These are phyloP conservation scores for Embidobia sp. DNA, from an alignment of 2,888 invertebrate species.

Conservation along the genomic window DNA sequence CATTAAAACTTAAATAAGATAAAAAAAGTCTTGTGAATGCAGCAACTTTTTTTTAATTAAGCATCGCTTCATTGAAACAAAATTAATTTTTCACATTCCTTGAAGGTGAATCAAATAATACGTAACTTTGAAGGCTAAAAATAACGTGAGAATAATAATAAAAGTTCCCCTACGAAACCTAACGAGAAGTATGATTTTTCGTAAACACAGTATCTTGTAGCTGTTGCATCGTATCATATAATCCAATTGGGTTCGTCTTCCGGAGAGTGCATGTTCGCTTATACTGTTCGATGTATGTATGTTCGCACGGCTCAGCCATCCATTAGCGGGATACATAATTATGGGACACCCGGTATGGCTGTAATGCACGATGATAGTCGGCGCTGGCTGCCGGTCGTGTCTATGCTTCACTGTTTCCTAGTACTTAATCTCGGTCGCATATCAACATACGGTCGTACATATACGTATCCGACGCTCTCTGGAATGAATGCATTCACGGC, in stretches of 20 bases:
- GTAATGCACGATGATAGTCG: conserved; percentile 55
- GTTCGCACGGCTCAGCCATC: no score
- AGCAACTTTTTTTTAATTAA: no score
- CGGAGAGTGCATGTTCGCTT: conserved; percentile 1
- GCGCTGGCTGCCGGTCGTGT: conserved; percentile 48
- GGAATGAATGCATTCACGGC: conserved; percentile 57
- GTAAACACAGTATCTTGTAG: conserved; percentile 14
- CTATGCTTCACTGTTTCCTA: conserved; percentile 69
- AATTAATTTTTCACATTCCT: no score
- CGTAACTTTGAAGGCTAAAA: no score
- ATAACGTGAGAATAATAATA: neutral
- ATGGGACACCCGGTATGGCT: conserved; percentile 60
- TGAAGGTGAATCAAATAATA: no score
- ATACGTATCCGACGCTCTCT: conserved; percentile 35
- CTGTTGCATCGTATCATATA: conserved; percentile 28
- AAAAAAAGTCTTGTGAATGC: no score
- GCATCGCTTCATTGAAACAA: no score
- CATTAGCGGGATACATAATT: conserved; percentile 62
- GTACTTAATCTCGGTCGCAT: conserved; percentile 75
- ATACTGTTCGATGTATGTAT: no score
- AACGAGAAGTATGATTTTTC: conserved; percentile 13
- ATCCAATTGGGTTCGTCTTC: conserved; percentile 29
- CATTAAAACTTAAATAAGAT: no score
- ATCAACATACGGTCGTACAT: conserved; percentile 66
- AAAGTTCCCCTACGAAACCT: neutral